Percentiles rank a stretch among this genome's conserved stretches.
Conservation (phyloP, 2,113 vertebrate genomes). For the Hippocampus mohnikei region DNA sequence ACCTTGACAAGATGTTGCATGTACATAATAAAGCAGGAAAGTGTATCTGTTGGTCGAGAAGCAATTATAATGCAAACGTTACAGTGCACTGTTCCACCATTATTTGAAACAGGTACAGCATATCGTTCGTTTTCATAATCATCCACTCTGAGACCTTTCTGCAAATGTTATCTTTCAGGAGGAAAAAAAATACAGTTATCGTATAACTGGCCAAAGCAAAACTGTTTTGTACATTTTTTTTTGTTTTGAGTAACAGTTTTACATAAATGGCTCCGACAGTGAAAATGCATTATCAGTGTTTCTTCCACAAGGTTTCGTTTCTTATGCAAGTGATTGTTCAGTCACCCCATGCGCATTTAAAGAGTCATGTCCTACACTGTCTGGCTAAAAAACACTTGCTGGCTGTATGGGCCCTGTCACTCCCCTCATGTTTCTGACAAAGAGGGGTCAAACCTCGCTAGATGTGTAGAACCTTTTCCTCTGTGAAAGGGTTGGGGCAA, state of each 20-base stretch:
- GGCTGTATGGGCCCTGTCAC: constrained; percentile 72
- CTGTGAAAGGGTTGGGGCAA: constrained; percentile 63
- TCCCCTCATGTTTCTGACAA: constrained; percentile 73
- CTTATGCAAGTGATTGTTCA: constrained; percentile 69
- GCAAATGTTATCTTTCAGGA: no score
- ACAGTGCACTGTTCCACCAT: no score
- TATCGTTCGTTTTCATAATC: not conserved
- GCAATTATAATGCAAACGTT: not conserved
- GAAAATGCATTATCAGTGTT: constrained; percentile 56
- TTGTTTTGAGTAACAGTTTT: not conserved
- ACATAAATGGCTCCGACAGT: constrained; percentile 28
- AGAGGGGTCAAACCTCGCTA: constrained; percentile 73
- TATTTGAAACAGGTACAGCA: not conserved
- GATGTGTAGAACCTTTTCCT: constrained; percentile 68
- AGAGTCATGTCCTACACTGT: constrained; percentile 80
- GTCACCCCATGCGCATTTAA: constrained; percentile 69
- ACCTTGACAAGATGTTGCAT: not conserved
- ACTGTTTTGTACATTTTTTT: not conserved
- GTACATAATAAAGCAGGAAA: not conserved
- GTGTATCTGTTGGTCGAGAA: not conserved
- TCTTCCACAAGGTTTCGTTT: constrained; percentile 66
- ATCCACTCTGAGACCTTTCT: no score
- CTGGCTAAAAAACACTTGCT: constrained; percentile 76
- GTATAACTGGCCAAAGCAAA: no score
- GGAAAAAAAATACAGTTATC: no score